A percentile compares a stretch with the other conserved stretches of the same genome.
Evolutionary conservation across 2,113 vertebrate species (phyloP).

Genomic region (Seriola quinqueradiata): DNA sequence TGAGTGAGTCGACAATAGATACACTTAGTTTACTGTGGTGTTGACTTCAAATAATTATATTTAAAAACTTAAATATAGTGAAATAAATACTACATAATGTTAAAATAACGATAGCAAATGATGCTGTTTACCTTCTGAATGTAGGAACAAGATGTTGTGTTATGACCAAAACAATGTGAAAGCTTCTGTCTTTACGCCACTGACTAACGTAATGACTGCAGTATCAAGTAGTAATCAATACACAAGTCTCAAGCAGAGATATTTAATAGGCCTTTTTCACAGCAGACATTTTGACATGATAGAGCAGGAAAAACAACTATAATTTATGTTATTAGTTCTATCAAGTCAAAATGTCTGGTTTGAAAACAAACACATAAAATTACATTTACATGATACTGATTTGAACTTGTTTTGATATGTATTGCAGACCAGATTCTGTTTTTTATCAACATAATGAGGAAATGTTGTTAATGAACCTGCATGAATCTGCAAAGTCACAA

Average conservation of each 20-base stretch:
- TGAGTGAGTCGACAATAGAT: background rate
- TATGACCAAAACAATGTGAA: background rate
- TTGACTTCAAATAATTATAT: background rate
- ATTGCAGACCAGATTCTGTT: too few relatives aligned
- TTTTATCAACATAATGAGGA: background rate
- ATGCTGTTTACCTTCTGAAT: background rate
- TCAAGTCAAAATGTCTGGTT: too few relatives aligned
- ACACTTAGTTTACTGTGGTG: background rate
- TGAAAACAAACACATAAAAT: too few relatives aligned
- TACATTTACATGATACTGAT: too few relatives aligned
- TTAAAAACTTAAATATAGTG: background rate
- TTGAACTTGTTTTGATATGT: too few relatives aligned
- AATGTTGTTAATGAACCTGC: background rate
- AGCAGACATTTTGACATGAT: background rate
- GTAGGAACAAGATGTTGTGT: background rate
- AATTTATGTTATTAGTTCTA: too few relatives aligned
- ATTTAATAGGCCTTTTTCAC: background rate
- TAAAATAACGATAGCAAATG: background rate
- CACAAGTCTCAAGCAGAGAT: background rate
- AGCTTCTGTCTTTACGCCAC: background rate
- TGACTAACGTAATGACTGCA: background rate
- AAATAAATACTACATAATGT: background rate
- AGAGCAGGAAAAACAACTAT: too few relatives aligned
- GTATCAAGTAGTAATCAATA: conserved; percentile 10
- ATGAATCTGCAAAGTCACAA: background rate